Evolutionary conservation across 2,113 vertebrate genomes (phyloP).

Genomic region (Campylorhamphus procurvoides): DNA sequence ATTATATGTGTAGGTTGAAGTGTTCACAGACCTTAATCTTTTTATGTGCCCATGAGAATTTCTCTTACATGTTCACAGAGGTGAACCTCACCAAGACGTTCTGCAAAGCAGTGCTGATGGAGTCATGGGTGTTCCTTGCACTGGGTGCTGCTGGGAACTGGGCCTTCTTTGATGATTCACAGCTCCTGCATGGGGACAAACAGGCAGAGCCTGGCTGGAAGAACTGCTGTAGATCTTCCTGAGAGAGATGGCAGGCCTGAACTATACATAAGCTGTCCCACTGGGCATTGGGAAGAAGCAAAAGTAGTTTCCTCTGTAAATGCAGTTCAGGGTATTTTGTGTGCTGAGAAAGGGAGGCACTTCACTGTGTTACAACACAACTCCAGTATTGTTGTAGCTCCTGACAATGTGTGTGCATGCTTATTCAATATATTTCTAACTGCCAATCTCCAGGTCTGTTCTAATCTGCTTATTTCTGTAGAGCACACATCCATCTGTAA

Average conservation of each 20-base stretch:
- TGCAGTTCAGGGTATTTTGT: neutral
- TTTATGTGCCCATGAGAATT: neutral
- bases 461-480: neutral
- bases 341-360: neutral
- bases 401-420: neutral
- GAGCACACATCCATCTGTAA: neutral
- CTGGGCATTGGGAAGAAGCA: neutral
- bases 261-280: neutral
- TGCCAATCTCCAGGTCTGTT: neutral
- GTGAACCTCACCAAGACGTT: neutral
- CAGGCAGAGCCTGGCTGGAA: accelerated
- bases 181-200: accelerated
- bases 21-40: neutral
- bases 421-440: neutral
- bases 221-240: neutral
- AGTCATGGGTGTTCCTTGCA: neutral
- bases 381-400: neutral
- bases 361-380: neutral
- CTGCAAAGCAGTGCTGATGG: neutral
- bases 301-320: neutral
- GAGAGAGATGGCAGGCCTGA: neutral
- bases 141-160: accelerated
- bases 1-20: neutral
- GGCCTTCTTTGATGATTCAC: accelerated
- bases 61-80: accelerated